These are phyloP conservation scores for Neodiprion virginianus DNA, from an alignment of 1,140 invertebrate species.

Conservation along the genomic window DNA sequence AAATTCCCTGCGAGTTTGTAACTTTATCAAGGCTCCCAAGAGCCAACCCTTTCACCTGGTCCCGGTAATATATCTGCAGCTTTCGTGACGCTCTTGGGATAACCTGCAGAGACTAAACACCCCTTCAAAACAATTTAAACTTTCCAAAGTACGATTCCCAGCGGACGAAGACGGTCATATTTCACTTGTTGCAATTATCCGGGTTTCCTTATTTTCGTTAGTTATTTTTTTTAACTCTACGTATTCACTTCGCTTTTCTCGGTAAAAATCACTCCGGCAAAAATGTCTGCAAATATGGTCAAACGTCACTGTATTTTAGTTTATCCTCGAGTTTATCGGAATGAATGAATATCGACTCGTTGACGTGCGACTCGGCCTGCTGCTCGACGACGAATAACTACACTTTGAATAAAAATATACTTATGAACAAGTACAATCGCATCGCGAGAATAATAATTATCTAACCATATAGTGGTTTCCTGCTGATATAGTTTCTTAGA, in stretches of 20 bases:
- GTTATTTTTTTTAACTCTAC: not conserved
- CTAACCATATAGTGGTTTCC: slow-evolving; percentile 53
- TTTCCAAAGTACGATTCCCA: not conserved
- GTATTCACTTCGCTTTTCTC: not conserved
- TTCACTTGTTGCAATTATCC: not conserved
- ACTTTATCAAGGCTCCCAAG: not conserved
- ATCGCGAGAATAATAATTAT: slow-evolving; percentile 28
- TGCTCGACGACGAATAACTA: not conserved
- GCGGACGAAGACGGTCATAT: not conserved
- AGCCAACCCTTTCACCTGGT: not conserved
- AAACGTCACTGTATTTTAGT: not conserved
- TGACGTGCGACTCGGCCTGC: not conserved
- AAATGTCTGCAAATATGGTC: not conserved
- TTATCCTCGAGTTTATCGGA: no score
- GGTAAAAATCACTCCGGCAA: not conserved
- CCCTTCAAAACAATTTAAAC: not conserved
- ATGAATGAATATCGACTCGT: no score
- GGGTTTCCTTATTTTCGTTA: not conserved
- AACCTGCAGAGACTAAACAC: not conserved
- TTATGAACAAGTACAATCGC: not conserved
- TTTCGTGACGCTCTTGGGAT: not conserved
- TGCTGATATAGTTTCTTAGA: slow-evolving; percentile 47
- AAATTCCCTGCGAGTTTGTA: not conserved
- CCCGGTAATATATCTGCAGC: no score
- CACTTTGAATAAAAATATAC: not conserved